Base-by-base conservation (phyloP, 2,888 invertebrate genomes). In the Hirtodrosophila alboralis region DNA sequence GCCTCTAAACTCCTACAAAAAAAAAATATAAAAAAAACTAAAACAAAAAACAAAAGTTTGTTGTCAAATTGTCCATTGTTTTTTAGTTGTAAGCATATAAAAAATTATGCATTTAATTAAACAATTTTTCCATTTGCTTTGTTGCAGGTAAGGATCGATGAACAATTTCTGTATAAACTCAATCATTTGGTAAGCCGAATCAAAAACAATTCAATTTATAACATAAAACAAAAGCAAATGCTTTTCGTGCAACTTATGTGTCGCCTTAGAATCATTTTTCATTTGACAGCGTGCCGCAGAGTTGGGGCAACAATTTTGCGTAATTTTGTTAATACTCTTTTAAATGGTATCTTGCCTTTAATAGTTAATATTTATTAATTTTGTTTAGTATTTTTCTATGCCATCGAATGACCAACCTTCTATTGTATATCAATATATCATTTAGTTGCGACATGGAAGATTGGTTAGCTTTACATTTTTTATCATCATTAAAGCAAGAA, bases 71-170 rank as follows among this genome's bases (percentile, higher is more conserved):
- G 73, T 71, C 43, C 49, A 36, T 56, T 73, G 26, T 37, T 49
- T 40, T 36, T 37, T 38, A 34, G 48, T 4, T 4, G 7, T 66
- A 68, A 66, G 68, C 31, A 14, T 8, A 7, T 3, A 6, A 1
- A 3, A 18, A 12, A 36, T 9, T 54, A 26, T 27, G 27, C 14
- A 5, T 31, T 43, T n/a, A 38, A 60, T 56, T 64, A 69, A 77
- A 62, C 14, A 38, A 56, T 60, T 45, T 47, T 31, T 59, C 26
- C 27, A 21, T 56, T 76, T 70, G 71, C 52, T 85, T 83, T 75
- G 26, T 89, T 89, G 47, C 88, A 89, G 89, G 89, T 89, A 89
- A 89, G 89, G 87, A 88, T 89, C 69, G 89, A 90, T 83, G 89
- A 89, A 86, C 87, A 89, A 84, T 83, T 86, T 72, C 65, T 89